Evolutionary conservation across 1,140 invertebrate genomes (phyloP).

Genomic region (Trypoxylus dichotomus): DNA sequence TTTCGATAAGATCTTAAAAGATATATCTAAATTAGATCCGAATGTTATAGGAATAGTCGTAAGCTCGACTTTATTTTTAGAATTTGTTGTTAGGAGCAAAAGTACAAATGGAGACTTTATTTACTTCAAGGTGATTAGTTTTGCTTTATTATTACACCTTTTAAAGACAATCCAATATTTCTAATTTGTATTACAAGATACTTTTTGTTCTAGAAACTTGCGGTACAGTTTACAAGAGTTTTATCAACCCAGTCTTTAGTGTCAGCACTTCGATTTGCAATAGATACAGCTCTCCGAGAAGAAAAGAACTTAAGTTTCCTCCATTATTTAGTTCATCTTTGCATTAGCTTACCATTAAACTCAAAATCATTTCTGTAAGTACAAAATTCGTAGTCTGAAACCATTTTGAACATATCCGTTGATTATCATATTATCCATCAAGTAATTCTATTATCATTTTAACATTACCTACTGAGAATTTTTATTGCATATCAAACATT

Average conservation of each 20-base stretch:
- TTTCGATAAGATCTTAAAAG: not conserved
- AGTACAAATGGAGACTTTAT: not conserved
- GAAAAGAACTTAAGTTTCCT: not conserved
- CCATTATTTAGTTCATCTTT: not conserved
- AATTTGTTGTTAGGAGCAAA: not conserved
- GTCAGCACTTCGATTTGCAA: not conserved
- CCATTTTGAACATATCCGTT: no score
- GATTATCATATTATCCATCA: no score
- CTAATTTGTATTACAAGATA: not conserved
- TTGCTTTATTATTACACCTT: no score
- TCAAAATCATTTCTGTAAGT: not conserved
- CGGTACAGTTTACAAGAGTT: not conserved
- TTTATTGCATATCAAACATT: no score
- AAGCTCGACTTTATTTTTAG: not conserved
- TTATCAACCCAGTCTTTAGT: not conserved
- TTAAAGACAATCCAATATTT: no score
- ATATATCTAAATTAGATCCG: not conserved
- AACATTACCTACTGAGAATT: no score
- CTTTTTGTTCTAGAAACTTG: not conserved
- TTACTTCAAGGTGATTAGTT: not conserved
- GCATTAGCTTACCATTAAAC: not conserved
- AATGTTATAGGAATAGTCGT: not conserved
- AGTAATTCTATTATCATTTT: no score
- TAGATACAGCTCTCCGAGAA: not conserved
- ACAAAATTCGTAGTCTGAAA: no score